Evolutionary conservation across 2,797 vertebrate species (phyloP), one percentile per base, ranked within the genome.

Genomic region (Vultur gryphus): DNA sequence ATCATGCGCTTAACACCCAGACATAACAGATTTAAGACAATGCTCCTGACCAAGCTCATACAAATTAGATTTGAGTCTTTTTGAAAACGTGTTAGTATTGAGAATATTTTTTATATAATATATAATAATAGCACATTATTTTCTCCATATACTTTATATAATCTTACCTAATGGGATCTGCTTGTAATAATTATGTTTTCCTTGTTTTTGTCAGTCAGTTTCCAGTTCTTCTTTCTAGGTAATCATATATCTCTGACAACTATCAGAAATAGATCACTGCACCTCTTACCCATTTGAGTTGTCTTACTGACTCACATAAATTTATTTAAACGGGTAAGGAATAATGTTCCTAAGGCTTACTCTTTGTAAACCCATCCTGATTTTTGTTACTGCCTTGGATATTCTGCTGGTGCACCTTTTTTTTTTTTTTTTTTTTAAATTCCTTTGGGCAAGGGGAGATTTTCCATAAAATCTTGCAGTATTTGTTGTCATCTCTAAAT

Each of bases 401-500:
- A 43, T 55, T 71, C 10, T 10, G 3, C 35, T 28, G 10, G 4
- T 14, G 11, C 7, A 41, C 41, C 12, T 19, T 33, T 28, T 35
- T 44, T 18, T 16, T 24, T 20, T 26, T 37, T 33, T 13, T 26
- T 44, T 18, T 8, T 44, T 67, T 48, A 7, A 39, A 54, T 1
- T 10, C 1, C 0, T 71, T 75, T 57, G 16, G 2, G 7, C 9
- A 39, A 43, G 8, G 4, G 13, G 19, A n/a, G 8, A 2, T 12
- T 43, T 93, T 28, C 37, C 7, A 19, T n/a, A 26, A 92, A 39
- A 26, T 64, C 57, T 52, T 26, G 12, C 23, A 44, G 23, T 18
- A 19, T 18, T 77, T 41, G 0, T 44, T 87, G 21, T 24, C 16
- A 4, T 24, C 21, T 65, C 13, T 31, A 49, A 79, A 65, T 0